Base-by-base conservation (phyloP, 2,113 vertebrate genomes). In the Chaenogobius annularis region DNA sequence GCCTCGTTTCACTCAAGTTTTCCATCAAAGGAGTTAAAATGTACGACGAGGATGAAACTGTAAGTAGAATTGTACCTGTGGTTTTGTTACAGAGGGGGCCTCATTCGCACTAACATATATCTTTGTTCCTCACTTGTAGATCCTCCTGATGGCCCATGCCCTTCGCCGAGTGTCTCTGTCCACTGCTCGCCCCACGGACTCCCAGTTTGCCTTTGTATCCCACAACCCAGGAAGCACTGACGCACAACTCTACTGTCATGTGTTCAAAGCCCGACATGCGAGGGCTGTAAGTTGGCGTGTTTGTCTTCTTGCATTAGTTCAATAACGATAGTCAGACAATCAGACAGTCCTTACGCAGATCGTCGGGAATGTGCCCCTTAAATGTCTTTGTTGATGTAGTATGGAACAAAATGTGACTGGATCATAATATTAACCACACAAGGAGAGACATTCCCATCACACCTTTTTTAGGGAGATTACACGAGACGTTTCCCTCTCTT, bases 101-200 rank as follows among this genome's bases (percentile, higher is more conserved):
- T 58, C 1, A 23, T 20, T 44, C 20, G 11, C 7, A 13, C 11
- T 23, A 23, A 47, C 20, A 22, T 17, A 3, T 22, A 8, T 19
- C n/a, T 14, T 11, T 14, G 43, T 23, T 26, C 44, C 10, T 43
- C n/a, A 14, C 46, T 50, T 37, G 0, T 91, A 98, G 97, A 94
- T 85, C 0, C 94, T 98, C 58, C 94, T 99, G 73, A 98, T 99
- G 97, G 97, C 97, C 0, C 97, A 99, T 0, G 96, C 96, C 0
- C 91, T 98, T 37, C 90, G 87, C 13, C 90, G 97, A 20, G 92
- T 99, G 68, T 94, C 95, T 0, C 95, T 96, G 64, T 95, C 94
- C 81, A 97, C 95, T 0, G 95, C 95, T 73, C 85, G 90, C 0
- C 94, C 92, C 0, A 17, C 82, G 0, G 88, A 94, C 15, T 84